Evolutionary conservation across 2,113 vertebrate genomes (phyloP).

Genomic region (Xiphophorus couchianus): DNA sequence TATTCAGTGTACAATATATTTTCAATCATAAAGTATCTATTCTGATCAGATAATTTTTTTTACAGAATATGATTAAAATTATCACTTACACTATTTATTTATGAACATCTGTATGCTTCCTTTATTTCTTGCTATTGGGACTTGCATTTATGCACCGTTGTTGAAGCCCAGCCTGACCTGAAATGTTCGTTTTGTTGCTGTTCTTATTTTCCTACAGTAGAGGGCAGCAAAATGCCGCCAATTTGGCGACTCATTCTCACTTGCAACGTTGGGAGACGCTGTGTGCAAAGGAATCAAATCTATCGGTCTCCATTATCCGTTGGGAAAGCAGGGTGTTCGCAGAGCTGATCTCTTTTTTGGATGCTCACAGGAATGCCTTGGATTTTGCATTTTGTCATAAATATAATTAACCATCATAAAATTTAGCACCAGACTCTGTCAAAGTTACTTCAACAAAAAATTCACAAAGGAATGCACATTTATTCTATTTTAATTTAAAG

Average conservation of each 20-base stretch:
- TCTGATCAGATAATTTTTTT: not conserved
- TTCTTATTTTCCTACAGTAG: conserved; percentile 37
- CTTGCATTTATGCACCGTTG: conserved; percentile 1
- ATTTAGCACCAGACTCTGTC: not conserved
- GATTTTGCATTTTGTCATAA: not conserved
- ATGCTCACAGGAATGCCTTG: conserved; percentile 15
- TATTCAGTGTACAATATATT: no score
- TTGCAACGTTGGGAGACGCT: conserved; percentile 62
- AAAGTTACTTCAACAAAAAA: not conserved
- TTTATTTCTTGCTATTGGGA: conserved; percentile 38
- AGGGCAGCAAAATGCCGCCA: conserved; percentile 45
- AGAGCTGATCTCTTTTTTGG: not conserved
- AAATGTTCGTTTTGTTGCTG: conserved; percentile 1
- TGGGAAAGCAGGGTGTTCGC: not conserved
- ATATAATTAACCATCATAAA: not conserved
- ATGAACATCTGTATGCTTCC: conserved; percentile 39
- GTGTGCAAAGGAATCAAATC: conserved; percentile 55
- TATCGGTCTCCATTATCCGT: not conserved
- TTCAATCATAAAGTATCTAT: not conserved
- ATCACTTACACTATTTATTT: conserved; percentile 35
- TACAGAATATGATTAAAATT: no score
- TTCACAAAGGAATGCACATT: not conserved
- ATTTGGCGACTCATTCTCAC: not conserved
- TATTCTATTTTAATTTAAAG: not conserved
- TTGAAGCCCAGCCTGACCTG: not conserved